Base-by-base conservation (phyloP, 2,797 vertebrate species). In the Acrossocheilus fasciatus region DNA sequence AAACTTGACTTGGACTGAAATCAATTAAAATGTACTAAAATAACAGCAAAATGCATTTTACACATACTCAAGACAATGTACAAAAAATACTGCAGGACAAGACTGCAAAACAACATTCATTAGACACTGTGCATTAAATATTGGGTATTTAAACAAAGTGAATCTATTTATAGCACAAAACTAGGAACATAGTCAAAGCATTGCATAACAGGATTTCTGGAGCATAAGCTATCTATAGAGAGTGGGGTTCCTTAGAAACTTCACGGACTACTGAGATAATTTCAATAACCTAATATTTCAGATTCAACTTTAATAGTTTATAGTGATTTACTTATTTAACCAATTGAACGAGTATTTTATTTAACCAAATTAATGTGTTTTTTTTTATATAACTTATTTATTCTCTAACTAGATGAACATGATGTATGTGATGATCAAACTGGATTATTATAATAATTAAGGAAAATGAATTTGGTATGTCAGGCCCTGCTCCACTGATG, bases 381-480 rank as follows among this genome's bases (percentile, higher is more conserved):
- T 64, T 64, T 64, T 26, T 14, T 50, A 26, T 26, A 26, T 30
- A 30, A 52, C 50, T 52, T 52, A 59, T 59, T n/a, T 59, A 59
- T 59, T 59, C 1, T n/a, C n/a, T n/a, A 59, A 59, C 57, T n/a
- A n/a, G 23, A 59, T 59, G 50, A 52, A 52, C 59, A 30, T 15
- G 47, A 30, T 6, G 47, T 12, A 57, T 12, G 23, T 72, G 75
- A 57, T 62, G 57, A 74, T 81, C 34, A 86, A 62, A 68, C 30
- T 83, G 20, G n/a, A 86, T 86, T 87, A 80, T 80, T 85, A 30
- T 76, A 73, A 84, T 77, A 45, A 90, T 85, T 87, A 87, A 74
- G 39, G 6, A 39, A 87, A 82, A 82, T 70, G 43, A 83, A 85
- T 62, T 66, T 64, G 45, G 76, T 26, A 34, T 87, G 69, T 70